Percentiles rank a stretch among this genome's conserved stretches.
Conservation (phyloP, 2,113 vertebrate species). For the Corythornis vintsioides region DNA sequence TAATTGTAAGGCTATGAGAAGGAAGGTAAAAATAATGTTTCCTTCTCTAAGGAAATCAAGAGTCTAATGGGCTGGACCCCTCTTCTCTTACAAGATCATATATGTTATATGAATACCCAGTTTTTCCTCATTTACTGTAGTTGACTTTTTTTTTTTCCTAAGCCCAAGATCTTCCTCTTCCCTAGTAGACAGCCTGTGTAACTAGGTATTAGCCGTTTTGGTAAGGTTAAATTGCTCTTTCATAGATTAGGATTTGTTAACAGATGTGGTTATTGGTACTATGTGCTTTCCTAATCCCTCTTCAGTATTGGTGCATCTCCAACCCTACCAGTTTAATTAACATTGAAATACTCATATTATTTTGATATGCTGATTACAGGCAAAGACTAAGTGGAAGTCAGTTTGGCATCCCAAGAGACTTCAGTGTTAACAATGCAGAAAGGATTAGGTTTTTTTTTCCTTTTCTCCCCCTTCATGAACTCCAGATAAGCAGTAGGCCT, state of each 20-base stretch:
- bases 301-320: conserved; percentile 60
- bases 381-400: conserved; percentile 71
- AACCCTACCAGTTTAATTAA: conserved; percentile 71
- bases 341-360: conserved; percentile 69
- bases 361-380: conserved; percentile 76
- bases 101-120: background rate
- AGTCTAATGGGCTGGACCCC: background rate
- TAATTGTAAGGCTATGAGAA: background rate
- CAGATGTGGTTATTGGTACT: conserved; percentile 59
- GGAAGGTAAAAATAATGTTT: background rate
- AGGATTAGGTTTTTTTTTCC: background rate
- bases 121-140: background rate
- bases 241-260: conserved; percentile 45
- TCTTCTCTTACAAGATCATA: background rate
- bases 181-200: background rate
- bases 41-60: background rate
- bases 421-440: conserved; percentile 71
- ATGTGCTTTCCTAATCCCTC: conserved; percentile 64
- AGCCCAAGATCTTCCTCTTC: background rate
- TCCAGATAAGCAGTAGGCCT: conserved; percentile 78
- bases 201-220: conserved; percentile 1
- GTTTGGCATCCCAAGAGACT: conserved; percentile 71
- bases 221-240: conserved; percentile 29
- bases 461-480: conserved; percentile 59
- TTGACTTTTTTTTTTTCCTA: background rate